Percentiles rank a stretch among this genome's conserved stretches.
phyloP scores from a whole-genome alignment of 2,113 vertebrate species.

The Holacanthus passer region DNA sequence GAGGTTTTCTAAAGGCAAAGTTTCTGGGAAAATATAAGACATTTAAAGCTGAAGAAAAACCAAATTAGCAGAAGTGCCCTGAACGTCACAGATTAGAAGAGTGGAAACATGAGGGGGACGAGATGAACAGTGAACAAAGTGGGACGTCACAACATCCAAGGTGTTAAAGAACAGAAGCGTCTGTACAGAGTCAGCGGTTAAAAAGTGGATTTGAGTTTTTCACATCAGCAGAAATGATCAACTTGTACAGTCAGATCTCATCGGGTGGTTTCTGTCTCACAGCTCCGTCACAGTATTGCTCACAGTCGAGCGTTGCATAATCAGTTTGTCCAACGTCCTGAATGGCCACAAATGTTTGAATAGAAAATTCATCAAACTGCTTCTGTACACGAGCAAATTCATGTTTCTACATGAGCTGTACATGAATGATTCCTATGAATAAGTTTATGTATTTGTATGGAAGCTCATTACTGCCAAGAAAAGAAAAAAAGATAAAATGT shows the following conservation, averaged over 20 bases:
- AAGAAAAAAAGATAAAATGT: not conserved
- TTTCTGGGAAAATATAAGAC: not conserved
- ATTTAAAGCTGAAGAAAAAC: not conserved
- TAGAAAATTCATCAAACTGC: slow-evolving; percentile 30
- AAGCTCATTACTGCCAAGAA: slow-evolving; percentile 21
- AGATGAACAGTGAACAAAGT: too few relatives aligned
- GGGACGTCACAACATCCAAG: not conserved
- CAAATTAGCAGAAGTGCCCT: not conserved
- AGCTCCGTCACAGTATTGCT: slow-evolving; percentile 57
- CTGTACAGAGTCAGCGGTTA: not conserved
- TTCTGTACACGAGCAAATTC: slow-evolving; percentile 9
- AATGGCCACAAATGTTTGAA: slow-evolving; percentile 34
- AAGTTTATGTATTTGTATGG: not conserved
- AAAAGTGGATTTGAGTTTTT: not conserved
- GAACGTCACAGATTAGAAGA: not conserved
- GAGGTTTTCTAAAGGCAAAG: slow-evolving; percentile 18
- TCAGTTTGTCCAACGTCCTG: not conserved
- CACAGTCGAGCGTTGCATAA: slow-evolving; percentile 52
- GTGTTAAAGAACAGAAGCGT: not conserved
- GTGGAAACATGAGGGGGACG: not conserved
- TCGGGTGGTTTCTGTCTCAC: not conserved
- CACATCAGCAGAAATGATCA: not conserved
- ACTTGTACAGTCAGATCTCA: too few relatives aligned
- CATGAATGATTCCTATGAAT: slow-evolving; percentile 6
- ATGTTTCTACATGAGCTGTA: slow-evolving; percentile 14